Evolutionary conservation across 2,797 vertebrate genomes (phyloP), one percentile per base, ranked within the genome.

Genomic region (Acomys russatus): DNA sequence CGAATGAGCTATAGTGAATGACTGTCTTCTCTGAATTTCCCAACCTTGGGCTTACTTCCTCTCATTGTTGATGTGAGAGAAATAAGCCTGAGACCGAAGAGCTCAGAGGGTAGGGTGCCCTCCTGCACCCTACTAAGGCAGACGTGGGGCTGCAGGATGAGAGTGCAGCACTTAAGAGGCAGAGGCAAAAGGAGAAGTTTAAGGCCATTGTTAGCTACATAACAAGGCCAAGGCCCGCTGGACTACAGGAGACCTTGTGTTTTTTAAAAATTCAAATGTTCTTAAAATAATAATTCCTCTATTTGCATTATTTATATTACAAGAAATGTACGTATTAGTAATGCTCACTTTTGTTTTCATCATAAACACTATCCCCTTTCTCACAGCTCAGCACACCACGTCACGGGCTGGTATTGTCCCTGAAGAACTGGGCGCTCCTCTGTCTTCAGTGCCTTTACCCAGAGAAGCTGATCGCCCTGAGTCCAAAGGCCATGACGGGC

Each of bases 61-160:
- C 7, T 96, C 79, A 80, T 17, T 9, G 68, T 68, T 91, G 66
- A 80, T 77, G 23, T 63, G 30, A 84, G 84, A 96, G 94, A 87
- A 94, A 49, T 14, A 73, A 96, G 86, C 64, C 9, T 0, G 14
- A 30, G 8, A 18, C n/a, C 51, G 30, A 17, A 59, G 56, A 64
- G 12, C 38, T 25, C 3, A 25, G 38, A 49, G 20, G 61, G 30
- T 20, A 28, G 44, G 15, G 18, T 18, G 15, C 38, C 28, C 14
- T 44, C 15, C 25, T 30, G 38, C 17, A 20, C 25, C 3, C 38
- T 38, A 35, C 15, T 44, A 38, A 30, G 66, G 7, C 38, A 89
- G 38, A 59, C 9, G 15, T n/a, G 59, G 12, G 6, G 5, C 18
- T 77, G 20, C 20, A 25, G 30, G 28, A 28, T 63, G 10, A 9